Conservation (phyloP, 2,888 invertebrate species). For the Brachyptera putata region DNA sequence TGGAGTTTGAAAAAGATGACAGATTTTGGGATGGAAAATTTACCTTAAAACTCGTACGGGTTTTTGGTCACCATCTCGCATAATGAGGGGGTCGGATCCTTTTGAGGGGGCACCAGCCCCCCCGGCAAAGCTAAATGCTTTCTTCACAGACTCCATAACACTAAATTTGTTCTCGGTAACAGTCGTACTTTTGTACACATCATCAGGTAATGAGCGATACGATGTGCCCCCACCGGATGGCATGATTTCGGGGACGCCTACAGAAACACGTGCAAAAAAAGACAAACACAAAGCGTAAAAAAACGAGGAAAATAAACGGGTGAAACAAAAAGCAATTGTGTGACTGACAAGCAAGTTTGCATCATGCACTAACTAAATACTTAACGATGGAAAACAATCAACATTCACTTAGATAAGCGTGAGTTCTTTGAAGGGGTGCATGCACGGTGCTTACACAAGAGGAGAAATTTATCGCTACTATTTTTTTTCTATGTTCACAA, state of each 20-base stretch:
- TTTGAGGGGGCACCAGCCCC: constrained; percentile 18
- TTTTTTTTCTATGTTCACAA: no score
- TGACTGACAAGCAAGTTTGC: constrained; percentile 11
- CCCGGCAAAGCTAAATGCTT: constrained; percentile 53
- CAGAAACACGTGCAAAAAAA: constrained; percentile 18
- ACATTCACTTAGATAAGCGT: not conserved
- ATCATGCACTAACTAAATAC: not conserved
- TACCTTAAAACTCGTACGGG: constrained; percentile 15
- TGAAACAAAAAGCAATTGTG: not conserved
- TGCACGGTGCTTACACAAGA: not conserved
- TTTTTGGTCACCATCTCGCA: constrained; percentile 20
- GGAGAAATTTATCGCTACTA: no score
- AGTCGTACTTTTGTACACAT: constrained; percentile 62
- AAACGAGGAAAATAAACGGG: constrained; percentile 11
- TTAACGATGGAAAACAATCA: not conserved
- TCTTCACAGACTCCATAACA: constrained; percentile 57
- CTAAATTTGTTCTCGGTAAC: constrained; percentile 52
- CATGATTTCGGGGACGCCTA: constrained; percentile 44
- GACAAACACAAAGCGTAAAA: constrained; percentile 22
- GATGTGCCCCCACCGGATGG: constrained; percentile 60
- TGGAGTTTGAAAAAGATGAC: no score
- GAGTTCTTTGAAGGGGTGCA: not conserved
- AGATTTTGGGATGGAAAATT: not conserved
- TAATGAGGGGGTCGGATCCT: constrained; percentile 40
- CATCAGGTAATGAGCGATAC: constrained; percentile 58